These are phyloP conservation scores for Zeugodacus cucurbitae DNA, from an alignment of 1,140 invertebrate genomes.

Conservation along the genomic window DNA sequence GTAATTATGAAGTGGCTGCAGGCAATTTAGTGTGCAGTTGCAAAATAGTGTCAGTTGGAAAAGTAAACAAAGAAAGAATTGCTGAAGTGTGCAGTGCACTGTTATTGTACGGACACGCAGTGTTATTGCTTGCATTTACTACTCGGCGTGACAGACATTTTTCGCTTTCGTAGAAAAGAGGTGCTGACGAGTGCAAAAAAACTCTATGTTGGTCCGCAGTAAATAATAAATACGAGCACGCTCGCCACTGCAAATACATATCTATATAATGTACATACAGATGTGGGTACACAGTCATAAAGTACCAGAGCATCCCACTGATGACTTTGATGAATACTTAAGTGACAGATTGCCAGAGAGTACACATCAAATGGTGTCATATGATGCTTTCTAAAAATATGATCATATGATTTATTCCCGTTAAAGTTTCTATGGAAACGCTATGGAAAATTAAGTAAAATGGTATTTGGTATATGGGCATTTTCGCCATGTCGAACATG, in stretches of 20 bases:
- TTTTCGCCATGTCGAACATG: no score
- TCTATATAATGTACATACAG: not conserved
- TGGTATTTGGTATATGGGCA: no score
- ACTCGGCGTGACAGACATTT: not conserved
- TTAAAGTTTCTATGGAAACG: no score
- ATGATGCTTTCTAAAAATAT: not conserved
- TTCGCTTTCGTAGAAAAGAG: not conserved
- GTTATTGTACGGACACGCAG: not conserved
- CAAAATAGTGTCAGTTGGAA: slow-evolving; percentile 27
- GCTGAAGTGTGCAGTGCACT: not conserved
- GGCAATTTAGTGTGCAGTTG: slow-evolving; percentile 16
- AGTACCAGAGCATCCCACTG: not conserved
- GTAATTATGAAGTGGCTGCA: slow-evolving; percentile 13
- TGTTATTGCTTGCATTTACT: not conserved
- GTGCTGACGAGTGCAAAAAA: not conserved
- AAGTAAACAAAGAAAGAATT: not conserved
- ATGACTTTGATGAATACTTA: not conserved
- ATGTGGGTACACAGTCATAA: not conserved
- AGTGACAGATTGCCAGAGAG: not conserved
- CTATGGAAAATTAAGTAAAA: no score
- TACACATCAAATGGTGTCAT: not conserved
- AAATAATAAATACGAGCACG: no score
- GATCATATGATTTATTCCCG: no score
- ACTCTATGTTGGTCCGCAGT: not conserved
- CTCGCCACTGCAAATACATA: not conserved